These are phyloP conservation scores for Synanthedon vespiformis DNA, from an alignment of 2,888 invertebrate species.

Conservation along the genomic window DNA sequence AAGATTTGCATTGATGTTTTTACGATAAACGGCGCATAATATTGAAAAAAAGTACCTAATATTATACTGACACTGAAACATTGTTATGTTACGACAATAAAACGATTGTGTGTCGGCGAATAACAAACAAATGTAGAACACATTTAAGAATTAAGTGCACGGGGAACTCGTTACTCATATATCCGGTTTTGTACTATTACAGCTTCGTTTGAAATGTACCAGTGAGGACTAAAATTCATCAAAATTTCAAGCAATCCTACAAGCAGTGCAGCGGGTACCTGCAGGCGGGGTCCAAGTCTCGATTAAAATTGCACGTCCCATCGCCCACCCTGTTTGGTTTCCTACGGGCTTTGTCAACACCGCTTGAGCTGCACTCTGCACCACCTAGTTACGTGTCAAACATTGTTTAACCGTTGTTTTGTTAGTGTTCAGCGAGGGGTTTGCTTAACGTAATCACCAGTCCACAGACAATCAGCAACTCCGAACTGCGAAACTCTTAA, in stretches of 20 bases:
- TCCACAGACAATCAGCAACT: constrained; percentile 10
- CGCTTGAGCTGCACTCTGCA: constrained; percentile 40
- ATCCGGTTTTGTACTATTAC: neutral
- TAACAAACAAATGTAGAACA: neutral
- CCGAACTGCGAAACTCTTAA: neutral
- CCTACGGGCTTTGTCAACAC: constrained; percentile 43
- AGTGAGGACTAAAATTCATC: constrained; percentile 30
- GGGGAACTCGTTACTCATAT: neutral
- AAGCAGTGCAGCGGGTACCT: constrained; percentile 17
- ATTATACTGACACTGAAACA: no score
- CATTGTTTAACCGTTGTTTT: constrained; percentile 51
- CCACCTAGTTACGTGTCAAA: constrained; percentile 54
- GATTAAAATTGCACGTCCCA: constrained; percentile 58
- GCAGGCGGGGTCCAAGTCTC: constrained; percentile 26
- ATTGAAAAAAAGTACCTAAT: no score
- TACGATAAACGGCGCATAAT: no score
- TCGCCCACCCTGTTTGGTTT: constrained; percentile 37
- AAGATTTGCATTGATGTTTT: no score
- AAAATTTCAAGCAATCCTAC: constrained; percentile 38
- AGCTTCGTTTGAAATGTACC: constrained; percentile 1
- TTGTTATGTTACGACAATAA: no score
- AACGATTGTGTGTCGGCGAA: neutral
- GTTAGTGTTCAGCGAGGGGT: constrained; percentile 34
- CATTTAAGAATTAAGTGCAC: neutral
- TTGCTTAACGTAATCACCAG: constrained; percentile 31